Evolutionary conservation across 2,888 invertebrate genomes (phyloP), one percentile per base, ranked within the genome.

Genomic region (Diarsia mendica): DNA sequence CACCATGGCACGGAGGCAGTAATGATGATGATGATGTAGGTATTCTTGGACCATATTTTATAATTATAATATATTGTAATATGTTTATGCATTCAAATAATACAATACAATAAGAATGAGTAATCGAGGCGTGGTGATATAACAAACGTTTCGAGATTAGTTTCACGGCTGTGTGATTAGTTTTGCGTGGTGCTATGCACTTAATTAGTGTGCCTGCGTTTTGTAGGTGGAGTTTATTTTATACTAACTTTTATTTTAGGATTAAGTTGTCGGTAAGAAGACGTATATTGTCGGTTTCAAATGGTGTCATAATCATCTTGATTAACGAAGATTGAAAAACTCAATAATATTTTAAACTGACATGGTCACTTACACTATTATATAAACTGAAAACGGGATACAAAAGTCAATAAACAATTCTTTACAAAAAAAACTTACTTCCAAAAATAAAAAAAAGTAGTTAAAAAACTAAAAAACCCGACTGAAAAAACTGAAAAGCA

Each of bases 101-200:
- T 13, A n/a, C n/a, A 44, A 48, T 3, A 39, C 5, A 49, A 18
- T 63, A 15, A 49, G 23, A 46, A 68, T 70, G 61, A 61, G 55
- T 66, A 71, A 60, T 13, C 23, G 20, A 46, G 46, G 48, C 63
- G 76, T 44, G 53, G 64, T 64, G 48, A 81, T 53, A 76, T 68
- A 81, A 77, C 67, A 82, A 82, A 77, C 61, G 60, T 55, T 60
- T 15, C 28, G 3, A 46, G 64, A 78, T 81, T 77, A 13, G 81
- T 71, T 82, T 28, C 20, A 67, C 53, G n/a, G 46, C 67, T 51
- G 20, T 46, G 15, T 61, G 60, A 82, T 81, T 82, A 44, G 69
- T 53, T 67, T 46, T 67, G 73, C 82, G 67, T 61, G 67, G 53
- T 46, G n/a, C 20, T 71, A 20, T n/a, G 39, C 64, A 33, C 46